These are phyloP conservation scores for Melanchra persicariae DNA, from an alignment of 2,888 invertebrate genomes.

Conservation along the genomic window DNA sequence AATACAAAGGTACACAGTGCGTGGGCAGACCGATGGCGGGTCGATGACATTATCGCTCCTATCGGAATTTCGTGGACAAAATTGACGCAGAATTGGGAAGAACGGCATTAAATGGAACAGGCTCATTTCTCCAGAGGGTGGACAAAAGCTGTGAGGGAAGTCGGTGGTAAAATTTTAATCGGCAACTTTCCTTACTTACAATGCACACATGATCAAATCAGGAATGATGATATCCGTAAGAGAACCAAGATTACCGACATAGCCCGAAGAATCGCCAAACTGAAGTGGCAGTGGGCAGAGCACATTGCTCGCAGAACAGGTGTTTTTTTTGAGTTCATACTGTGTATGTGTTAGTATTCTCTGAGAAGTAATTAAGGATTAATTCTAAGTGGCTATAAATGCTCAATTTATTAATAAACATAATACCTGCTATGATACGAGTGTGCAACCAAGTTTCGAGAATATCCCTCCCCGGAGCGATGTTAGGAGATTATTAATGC, in stretches of 20 bases:
- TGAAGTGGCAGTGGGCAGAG: no score
- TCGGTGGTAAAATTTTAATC: no score
- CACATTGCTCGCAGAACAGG: no score
- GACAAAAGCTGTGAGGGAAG: neutral
- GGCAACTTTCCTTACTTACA: no score
- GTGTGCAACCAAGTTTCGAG: conserved; percentile 1
- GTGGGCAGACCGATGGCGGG: neutral
- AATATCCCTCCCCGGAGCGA: conserved; percentile 35
- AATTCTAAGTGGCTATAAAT: neutral
- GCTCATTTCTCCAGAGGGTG: neutral
- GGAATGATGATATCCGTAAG: no score
- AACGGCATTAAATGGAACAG: neutral
- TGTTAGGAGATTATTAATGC: conserved; percentile 24
- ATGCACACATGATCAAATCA: no score
- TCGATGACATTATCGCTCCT: conserved; percentile 10
- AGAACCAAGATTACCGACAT: no score
- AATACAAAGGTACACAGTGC: neutral
- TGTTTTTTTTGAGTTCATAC: no score
- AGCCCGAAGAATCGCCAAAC: no score
- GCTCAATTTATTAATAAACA: conserved; percentile 17
- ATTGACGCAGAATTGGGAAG: conserved; percentile 4
- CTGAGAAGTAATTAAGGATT: neutral
- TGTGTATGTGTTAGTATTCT: no score
- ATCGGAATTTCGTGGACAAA: neutral
- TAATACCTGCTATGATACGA: conserved; percentile 27